Percentiles rank a stretch among this genome's conserved stretches.
Evolutionary conservation across 64 coral and sea anemone genomes (phyloP).

Genomic region (Pocillopora damicornis): DNA sequence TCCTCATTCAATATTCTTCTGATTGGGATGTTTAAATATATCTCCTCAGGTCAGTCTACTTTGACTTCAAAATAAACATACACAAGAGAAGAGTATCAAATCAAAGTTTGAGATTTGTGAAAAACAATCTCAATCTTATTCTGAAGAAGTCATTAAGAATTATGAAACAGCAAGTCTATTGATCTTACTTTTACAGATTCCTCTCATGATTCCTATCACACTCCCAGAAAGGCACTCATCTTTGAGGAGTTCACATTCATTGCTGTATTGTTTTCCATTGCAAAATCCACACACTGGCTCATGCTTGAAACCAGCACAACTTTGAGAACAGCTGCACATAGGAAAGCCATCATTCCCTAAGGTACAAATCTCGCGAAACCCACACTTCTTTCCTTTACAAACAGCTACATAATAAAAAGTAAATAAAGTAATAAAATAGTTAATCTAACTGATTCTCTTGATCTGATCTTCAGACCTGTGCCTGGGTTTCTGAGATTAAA

Average conservation of each 20-base stretch:
- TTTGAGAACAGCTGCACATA: conserved; percentile 28
- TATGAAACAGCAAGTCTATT: background rate
- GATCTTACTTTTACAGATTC: conserved; percentile 54
- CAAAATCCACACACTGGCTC: conserved; percentile 36
- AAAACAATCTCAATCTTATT: too few relatives aligned
- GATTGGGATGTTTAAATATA: too few relatives aligned
- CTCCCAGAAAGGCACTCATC: conserved; percentile 32
- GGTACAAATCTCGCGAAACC: conserved; percentile 34
- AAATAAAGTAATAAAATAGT: background rate
- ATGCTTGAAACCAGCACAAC: conserved; percentile 11
- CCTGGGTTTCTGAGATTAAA: too few relatives aligned
- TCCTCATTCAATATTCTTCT: too few relatives aligned
- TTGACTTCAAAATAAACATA: too few relatives aligned
- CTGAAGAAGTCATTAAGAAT: background rate
- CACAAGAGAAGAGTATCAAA: too few relatives aligned
- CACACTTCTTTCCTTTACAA: conserved; percentile 43
- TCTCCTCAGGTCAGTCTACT: too few relatives aligned
- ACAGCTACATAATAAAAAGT: conserved; percentile 17
- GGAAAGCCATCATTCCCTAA: conserved; percentile 13
- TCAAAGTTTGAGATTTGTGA: too few relatives aligned
- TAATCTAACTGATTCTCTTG: too few relatives aligned
- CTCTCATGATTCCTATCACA: conserved; percentile 32
- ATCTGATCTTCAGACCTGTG: too few relatives aligned
- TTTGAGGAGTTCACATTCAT: conserved; percentile 34
- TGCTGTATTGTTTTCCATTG: conserved; percentile 53